A percentile compares a stretch with the other conserved stretches of the same genome.
Conservation (phyloP, 2,888 invertebrate genomes). For the Sarcophaga variegata region DNA sequence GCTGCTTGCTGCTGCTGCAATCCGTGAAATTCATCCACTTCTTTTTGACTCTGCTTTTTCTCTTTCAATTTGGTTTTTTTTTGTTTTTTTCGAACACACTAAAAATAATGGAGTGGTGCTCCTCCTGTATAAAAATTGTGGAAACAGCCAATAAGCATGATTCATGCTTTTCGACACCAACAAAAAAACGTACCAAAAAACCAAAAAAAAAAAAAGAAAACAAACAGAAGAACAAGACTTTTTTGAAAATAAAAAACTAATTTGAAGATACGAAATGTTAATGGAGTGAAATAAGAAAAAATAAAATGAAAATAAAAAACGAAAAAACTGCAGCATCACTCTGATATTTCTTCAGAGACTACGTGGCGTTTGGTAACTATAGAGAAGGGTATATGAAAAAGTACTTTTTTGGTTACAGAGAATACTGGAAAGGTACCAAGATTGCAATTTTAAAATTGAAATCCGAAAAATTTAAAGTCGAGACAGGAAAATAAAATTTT, state of each 20-base stretch:
- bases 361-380: constrained; percentile 51
- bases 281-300: constrained; percentile 10
- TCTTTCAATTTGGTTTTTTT: too few relatives aligned
- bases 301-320: too few relatives aligned
- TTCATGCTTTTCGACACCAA: constrained; percentile 25
- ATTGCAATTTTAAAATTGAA: too few relatives aligned
- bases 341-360: constrained; percentile 54
- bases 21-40: constrained; percentile 10
- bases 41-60: background rate
- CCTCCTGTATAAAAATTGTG: constrained; percentile 70
- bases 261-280: background rate
- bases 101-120: constrained; percentile 59
- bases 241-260: constrained; percentile 30
- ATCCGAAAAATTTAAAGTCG: too few relatives aligned
- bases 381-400: background rate
- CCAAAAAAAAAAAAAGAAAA: background rate
- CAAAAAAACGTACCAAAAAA: background rate
- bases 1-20: constrained; percentile 14
- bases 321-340: constrained; percentile 42
- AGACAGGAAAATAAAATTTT: too few relatives aligned
- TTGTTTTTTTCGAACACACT: background rate
- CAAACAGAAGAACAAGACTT: constrained; percentile 7
- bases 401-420: background rate
- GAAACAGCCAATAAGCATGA: constrained; percentile 68
- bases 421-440: too few relatives aligned